Percentiles rank a stretch among this genome's conserved stretches.
Evolutionary conservation across 2,888 invertebrate species (phyloP).

Genomic region (Argynnis bischoffii): DNA sequence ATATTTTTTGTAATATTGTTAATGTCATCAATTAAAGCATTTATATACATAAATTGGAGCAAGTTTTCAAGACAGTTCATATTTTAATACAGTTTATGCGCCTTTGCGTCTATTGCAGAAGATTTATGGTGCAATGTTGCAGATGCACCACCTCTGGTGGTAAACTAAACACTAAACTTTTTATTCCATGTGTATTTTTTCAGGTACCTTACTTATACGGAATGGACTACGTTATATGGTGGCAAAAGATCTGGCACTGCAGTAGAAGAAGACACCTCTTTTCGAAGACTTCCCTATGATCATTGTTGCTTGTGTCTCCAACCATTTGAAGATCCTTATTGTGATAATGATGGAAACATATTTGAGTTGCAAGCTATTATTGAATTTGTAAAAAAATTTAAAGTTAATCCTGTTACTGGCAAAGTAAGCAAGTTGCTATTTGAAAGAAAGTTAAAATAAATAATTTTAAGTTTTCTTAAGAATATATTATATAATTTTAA

Average conservation of each 20-base stretch:
- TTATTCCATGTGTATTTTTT: conserved; percentile 29
- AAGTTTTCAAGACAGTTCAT: no score
- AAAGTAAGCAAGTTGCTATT: conserved; percentile 78
- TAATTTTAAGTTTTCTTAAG: background rate
- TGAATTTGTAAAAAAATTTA: conserved; percentile 94
- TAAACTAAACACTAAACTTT: no score
- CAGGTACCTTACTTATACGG: conserved; percentile 93
- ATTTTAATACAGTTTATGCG: no score
- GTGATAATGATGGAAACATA: conserved; percentile 94
- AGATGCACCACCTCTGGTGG: no score
- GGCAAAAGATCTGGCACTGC: conserved; percentile 89
- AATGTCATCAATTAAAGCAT: no score
- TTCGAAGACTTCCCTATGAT: conserved; percentile 95
- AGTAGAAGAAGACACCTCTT: conserved; percentile 89
- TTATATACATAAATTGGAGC: no score
- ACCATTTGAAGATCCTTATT: conserved; percentile 95
- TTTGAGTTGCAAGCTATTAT: conserved; percentile 95
- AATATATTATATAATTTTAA: background rate
- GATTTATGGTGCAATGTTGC: no score
- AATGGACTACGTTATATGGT: conserved; percentile 95
- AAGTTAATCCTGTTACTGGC: conserved; percentile 96
- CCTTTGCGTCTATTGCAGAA: no score
- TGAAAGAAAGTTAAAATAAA: no score
- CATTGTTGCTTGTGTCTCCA: conserved; percentile 96
- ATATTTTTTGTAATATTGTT: conserved; percentile 24